Percentiles rank a stretch among this genome's conserved stretches.
phyloP scores from a whole-genome alignment of 2,113 vertebrate species.

The Myotis lucifugus region DNA sequence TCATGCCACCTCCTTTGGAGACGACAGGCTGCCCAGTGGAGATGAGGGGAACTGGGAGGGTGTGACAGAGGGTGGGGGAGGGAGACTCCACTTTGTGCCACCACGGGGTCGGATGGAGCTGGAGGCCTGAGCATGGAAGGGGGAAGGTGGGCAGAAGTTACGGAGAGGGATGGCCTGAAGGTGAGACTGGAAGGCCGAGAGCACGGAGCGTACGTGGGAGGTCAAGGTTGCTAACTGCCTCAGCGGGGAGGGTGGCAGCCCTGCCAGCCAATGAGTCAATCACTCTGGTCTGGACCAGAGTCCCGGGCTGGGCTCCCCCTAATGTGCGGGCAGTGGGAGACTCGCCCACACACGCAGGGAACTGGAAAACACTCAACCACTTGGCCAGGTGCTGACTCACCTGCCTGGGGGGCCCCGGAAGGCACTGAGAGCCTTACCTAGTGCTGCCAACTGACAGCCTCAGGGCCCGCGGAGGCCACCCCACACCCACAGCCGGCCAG shows the following conservation, averaged over 20 bases:
- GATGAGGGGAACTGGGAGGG: background rate
- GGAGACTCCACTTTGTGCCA: background rate
- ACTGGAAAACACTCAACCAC: background rate
- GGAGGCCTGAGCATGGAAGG: background rate
- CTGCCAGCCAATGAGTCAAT: background rate
- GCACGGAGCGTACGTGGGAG: background rate
- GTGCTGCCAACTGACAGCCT: background rate
- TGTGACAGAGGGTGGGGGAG: accelerated
- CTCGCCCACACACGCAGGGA: background rate
- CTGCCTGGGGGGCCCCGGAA: background rate
- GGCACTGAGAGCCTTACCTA: background rate
- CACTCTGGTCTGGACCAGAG: background rate
- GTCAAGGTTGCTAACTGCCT: background rate
- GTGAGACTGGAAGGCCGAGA: background rate
- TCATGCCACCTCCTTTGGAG: background rate
- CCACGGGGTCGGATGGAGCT: background rate
- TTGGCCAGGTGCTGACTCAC: constrained; percentile 2
- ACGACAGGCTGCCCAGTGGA: background rate
- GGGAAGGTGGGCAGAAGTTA: background rate
- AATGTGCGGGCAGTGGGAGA: background rate
- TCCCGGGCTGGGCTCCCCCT: background rate
- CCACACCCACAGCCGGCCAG: background rate
- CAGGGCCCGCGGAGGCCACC: background rate
- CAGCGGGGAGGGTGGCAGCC: background rate
- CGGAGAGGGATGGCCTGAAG: background rate